A percentile compares a stretch with the other conserved stretches of the same genome.
Evolutionary conservation across 1,140 invertebrate species (phyloP).

Genomic region (Holcopasites calliopsidis): DNA sequence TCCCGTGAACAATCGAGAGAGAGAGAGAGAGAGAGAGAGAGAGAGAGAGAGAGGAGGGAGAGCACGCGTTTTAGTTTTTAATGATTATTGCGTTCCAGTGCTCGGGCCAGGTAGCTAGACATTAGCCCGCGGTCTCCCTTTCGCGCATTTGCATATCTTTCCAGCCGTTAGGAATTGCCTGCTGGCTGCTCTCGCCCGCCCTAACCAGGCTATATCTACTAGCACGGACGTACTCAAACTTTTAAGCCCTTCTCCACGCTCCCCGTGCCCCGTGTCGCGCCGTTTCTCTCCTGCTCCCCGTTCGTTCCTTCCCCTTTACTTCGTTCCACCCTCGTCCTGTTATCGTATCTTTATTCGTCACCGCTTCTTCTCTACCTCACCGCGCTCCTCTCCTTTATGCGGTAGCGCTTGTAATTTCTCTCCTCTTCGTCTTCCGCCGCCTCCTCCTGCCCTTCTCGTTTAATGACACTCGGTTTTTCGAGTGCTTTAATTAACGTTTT

Average conservation of each 20-base stretch:
- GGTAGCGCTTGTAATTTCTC: slow-evolving; percentile 57
- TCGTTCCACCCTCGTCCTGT: too few species aligned
- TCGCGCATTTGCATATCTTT: slow-evolving; percentile 77
- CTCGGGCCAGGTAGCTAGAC: slow-evolving; percentile 62
- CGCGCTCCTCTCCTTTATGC: slow-evolving; percentile 41
- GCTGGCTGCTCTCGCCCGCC: slow-evolving; percentile 59
- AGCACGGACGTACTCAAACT: slow-evolving; percentile 69
- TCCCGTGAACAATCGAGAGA: neutral
- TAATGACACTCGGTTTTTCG: slow-evolving; percentile 73
- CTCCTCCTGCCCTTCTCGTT: slow-evolving; percentile 57
- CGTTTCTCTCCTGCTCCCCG: neutral
- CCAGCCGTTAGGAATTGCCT: slow-evolving; percentile 73
- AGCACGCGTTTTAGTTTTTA: slow-evolving; percentile 74
- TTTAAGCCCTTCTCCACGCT: slow-evolving; percentile 66
- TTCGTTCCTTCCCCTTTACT: neutral
- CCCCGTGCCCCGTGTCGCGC: neutral
- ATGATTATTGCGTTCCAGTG: slow-evolving; percentile 73
- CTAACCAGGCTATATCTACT: slow-evolving; percentile 57
- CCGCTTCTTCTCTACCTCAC: slow-evolving; percentile 9
- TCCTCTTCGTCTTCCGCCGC: slow-evolving; percentile 33
- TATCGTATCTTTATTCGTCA: neutral
- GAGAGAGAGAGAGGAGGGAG: neutral
- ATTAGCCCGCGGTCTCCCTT: slow-evolving; percentile 58
- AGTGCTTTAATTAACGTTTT: slow-evolving; percentile 76
- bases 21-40: neutral